phyloP scores from a whole-genome alignment of 2,797 vertebrate species.

The Prunella strophiata region DNA sequence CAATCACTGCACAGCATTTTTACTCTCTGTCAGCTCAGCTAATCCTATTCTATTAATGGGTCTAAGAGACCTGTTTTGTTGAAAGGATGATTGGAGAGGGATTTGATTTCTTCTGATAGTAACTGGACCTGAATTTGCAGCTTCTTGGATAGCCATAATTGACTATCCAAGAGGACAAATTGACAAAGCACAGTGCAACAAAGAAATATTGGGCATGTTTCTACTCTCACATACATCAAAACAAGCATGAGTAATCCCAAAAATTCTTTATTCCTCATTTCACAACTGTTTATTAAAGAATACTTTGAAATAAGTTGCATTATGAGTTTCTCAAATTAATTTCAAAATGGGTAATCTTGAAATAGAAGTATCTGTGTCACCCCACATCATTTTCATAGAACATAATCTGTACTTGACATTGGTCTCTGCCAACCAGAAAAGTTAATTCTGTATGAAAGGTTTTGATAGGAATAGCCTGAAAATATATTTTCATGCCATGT shows the following conservation, averaged over 20 bases:
- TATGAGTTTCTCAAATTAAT: neutral
- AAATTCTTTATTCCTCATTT: neutral
- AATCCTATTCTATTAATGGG: conserved; percentile 19
- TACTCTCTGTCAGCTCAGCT: neutral
- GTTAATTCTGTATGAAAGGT: neutral
- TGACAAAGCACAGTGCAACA: neutral
- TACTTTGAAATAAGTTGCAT: neutral
- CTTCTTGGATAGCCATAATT: neutral
- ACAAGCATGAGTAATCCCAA: neutral
- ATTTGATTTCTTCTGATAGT: conserved; percentile 47
- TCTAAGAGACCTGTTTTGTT: neutral
- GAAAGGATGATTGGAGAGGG: neutral
- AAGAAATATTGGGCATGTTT: neutral
- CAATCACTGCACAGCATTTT: neutral
- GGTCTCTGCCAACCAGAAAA: neutral
- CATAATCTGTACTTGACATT: neutral
- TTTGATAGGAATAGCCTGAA: neutral
- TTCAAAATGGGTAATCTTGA: neutral
- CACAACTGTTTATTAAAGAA: neutral
- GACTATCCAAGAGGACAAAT: neutral
- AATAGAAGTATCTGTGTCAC: neutral
- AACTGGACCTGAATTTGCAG: neutral
- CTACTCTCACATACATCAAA: neutral
- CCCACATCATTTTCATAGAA: neutral
- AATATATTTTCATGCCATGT: neutral